Base-by-base conservation (phyloP, 2,113 vertebrate genomes). In the Python bivittatus region DNA sequence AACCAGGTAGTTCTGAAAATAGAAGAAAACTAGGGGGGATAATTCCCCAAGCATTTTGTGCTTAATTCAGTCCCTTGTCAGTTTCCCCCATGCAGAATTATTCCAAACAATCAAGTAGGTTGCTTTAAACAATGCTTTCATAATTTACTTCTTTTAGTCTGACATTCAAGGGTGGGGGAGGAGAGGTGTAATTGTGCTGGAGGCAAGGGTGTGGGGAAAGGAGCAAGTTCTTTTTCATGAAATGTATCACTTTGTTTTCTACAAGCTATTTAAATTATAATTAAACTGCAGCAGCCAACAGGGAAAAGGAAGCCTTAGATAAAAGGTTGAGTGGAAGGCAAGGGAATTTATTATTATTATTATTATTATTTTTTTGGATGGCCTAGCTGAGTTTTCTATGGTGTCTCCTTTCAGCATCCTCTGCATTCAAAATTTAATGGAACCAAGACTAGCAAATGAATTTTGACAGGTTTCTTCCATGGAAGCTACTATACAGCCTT, bases 251-350 rank as follows among this genome's bases (percentile, higher is more conserved):
- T 96, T 95, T 96, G 96, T 97, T 98, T 98, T 97, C 98, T 96
- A 84, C 94, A 96, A 98, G 98, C 97, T 97, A 95, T 97, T 98
- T 98, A 94, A 98, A 98, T 97, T 98, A 97, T 98, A 98, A 98
- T 99, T 98, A 98, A 98, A 98, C 97, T 97, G 97, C 96, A 97
- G 96, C 95, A 94, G 96, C 97, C 96, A 6, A 89, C 3, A 25
- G 94, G 93, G 93, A 95, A 94, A 90, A 86, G 91, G 53, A 1
- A 27, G 64, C 54, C 92, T 93, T 94, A 9, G 0, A 89, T 0
- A 0, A 60, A 88, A 88, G 84, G 61, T 90, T 0, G 83, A 93
- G 93, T 0, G 0, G 20, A 92, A 95, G 93, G 20, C 10, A n/a
- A 89, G 60, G 92, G 90, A 88, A 68, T 79, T 79, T 17, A 33